Conservation (phyloP, 2,888 invertebrate species). For the Yponomeuta plumbellus region DNA sequence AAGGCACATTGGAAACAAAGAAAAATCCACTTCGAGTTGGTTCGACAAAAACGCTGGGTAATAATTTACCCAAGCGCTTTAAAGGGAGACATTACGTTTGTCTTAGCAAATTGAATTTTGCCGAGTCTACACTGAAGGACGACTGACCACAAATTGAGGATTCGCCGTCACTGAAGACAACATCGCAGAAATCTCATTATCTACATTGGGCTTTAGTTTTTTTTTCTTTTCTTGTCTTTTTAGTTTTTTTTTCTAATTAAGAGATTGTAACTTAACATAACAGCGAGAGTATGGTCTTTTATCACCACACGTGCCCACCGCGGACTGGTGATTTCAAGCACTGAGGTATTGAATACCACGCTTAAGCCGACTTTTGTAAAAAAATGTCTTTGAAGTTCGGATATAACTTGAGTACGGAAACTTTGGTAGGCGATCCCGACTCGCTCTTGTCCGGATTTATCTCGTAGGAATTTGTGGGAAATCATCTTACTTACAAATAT, state of each 20-base stretch:
- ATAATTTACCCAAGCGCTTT: constrained; percentile 24
- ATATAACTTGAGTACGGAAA: no score
- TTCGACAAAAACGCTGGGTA: background rate
- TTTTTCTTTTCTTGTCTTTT: constrained; percentile 42
- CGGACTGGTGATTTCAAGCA: no score
- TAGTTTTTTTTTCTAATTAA: constrained; percentile 20
- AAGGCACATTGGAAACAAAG: background rate
- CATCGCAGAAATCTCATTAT: constrained; percentile 72
- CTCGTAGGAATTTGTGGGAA: no score
- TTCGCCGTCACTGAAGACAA: constrained; percentile 70
- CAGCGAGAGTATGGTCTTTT: no score
- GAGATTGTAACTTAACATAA: background rate
- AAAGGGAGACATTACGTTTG: constrained; percentile 54
- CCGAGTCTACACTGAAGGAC: constrained; percentile 57
- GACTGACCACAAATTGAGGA: constrained; percentile 74
- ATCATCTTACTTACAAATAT: no score
- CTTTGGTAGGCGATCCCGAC: no score
- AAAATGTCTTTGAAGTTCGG: no score
- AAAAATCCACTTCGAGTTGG: background rate
- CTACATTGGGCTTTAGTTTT: constrained; percentile 48
- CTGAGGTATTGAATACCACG: no score
- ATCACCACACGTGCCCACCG: no score
- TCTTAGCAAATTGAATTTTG: constrained; percentile 71
- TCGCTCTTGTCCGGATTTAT: no score
- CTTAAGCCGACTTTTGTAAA: no score